Conservation (phyloP, 2,113 vertebrate genomes). For the Mesembrinibis cayennensis region DNA sequence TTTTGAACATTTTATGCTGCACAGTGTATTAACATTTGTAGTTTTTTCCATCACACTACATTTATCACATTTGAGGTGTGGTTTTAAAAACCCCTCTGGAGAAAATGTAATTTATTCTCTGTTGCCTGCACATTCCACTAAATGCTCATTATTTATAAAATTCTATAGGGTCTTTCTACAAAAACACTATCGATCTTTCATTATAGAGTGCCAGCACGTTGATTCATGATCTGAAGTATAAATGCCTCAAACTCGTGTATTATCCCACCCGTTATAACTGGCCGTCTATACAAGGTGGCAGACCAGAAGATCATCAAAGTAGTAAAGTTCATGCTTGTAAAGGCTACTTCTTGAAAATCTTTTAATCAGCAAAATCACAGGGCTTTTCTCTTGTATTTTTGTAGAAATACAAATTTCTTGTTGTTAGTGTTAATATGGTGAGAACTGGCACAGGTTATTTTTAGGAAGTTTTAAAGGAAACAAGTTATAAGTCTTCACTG, state of each 20-base stretch:
- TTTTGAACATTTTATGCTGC: not conserved
- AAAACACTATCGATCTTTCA: slow-evolving; percentile 54
- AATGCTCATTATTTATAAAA: slow-evolving; percentile 66
- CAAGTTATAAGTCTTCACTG: not conserved
- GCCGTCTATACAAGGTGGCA: not conserved
- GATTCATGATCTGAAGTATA: slow-evolving; percentile 51
- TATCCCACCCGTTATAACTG: not conserved
- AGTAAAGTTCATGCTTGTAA: not conserved
- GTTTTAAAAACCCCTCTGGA: slow-evolving; percentile 54
- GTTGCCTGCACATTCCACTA: slow-evolving; percentile 48
- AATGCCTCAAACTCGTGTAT: slow-evolving; percentile 13
- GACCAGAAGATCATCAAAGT: not conserved
- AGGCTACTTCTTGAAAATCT: not conserved
- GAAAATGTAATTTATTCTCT: slow-evolving; percentile 55
- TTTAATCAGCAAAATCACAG: not conserved
- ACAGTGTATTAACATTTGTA: not conserved
- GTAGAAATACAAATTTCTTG: not conserved
- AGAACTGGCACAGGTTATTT: not conserved
- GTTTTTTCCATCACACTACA: not conserved
- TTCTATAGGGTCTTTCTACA: slow-evolving; percentile 47
- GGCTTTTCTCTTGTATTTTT: not conserved
- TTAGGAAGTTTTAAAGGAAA: not conserved
- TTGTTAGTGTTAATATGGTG: not conserved
- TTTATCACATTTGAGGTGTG: slow-evolving; percentile 47
- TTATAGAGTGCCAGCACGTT: slow-evolving; percentile 34